A percentile compares a stretch with the other conserved stretches of the same genome.
phyloP scores from a whole-genome alignment of 1,140 invertebrate genomes.

The Procambarus virginalis region DNA sequence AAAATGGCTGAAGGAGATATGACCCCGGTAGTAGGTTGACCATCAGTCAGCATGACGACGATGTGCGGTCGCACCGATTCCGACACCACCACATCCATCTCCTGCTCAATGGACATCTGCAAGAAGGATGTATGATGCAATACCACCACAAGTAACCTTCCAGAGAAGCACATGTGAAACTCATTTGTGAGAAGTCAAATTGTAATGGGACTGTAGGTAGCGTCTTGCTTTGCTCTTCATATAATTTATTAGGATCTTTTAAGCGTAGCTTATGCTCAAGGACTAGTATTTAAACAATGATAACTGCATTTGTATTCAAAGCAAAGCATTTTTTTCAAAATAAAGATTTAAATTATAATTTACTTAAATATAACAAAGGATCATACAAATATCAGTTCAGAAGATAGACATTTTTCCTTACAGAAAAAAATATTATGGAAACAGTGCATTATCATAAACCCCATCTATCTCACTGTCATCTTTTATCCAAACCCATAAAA shows the following conservation, averaged over 20 bases:
- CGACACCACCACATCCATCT: slow-evolving; percentile 35
- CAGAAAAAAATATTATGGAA: neutral
- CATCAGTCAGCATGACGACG: slow-evolving; percentile 85
- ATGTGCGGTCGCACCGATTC: slow-evolving; percentile 39
- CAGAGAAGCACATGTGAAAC: neutral
- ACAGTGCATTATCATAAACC: neutral
- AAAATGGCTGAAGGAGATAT: slow-evolving; percentile 77
- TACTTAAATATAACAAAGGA: neutral
- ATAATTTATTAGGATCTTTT: neutral
- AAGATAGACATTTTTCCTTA: neutral
- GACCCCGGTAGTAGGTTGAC: slow-evolving; percentile 81
- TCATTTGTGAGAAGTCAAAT: neutral
- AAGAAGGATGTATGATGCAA: neutral
- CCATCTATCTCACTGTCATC: too few species aligned
- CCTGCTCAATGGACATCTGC: slow-evolving; percentile 73
- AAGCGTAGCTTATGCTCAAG: too few species aligned
- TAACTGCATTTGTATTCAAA: neutral
- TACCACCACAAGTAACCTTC: neutral
- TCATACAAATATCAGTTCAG: neutral
- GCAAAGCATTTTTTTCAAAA: neutral
- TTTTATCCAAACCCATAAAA: too few species aligned
- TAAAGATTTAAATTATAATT: neutral
- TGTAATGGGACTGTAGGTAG: neutral
- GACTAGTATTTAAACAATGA: too few species aligned
- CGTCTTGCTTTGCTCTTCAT: neutral